Percentiles rank a stretch among this genome's conserved stretches.
Conservation (phyloP, 2,113 vertebrate species). For the Podiceps cristatus region DNA sequence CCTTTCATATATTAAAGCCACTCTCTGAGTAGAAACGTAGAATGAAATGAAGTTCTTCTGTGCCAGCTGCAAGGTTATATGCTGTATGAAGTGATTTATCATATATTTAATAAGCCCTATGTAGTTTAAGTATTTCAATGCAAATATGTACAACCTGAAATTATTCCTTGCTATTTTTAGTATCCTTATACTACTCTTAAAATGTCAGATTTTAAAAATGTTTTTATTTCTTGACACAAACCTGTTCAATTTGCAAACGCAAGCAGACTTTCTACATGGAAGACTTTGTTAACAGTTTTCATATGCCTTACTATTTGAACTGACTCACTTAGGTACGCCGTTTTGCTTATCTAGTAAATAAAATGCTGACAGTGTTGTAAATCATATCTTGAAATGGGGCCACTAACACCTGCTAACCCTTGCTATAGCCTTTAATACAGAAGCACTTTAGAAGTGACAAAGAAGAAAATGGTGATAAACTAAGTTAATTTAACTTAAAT, state of each 20-base stretch:
- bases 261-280: slow-evolving; percentile 9
- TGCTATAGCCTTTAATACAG: not conserved
- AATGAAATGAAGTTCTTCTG: not conserved
- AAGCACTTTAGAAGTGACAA: not conserved
- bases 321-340: not conserved
- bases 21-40: not conserved
- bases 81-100: not conserved
- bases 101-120: not conserved
- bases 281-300: slow-evolving; percentile 16
- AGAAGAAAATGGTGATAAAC: not conserved
- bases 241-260: not conserved
- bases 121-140: not conserved
- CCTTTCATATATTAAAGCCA: not conserved
- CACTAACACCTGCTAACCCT: not conserved
- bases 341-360: slow-evolving; percentile 32
- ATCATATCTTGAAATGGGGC: not conserved
- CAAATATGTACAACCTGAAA: not conserved
- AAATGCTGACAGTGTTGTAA: slow-evolving; percentile 36
- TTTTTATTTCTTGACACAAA: not conserved
- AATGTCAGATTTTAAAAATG: not conserved
- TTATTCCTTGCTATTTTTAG: not conserved
- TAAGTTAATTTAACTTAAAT: not conserved
- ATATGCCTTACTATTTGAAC: slow-evolving; percentile 36
- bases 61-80: not conserved
- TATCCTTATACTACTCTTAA: not conserved